Conservation (phyloP, 2,888 invertebrate genomes). For the Dusona sp. region DNA sequence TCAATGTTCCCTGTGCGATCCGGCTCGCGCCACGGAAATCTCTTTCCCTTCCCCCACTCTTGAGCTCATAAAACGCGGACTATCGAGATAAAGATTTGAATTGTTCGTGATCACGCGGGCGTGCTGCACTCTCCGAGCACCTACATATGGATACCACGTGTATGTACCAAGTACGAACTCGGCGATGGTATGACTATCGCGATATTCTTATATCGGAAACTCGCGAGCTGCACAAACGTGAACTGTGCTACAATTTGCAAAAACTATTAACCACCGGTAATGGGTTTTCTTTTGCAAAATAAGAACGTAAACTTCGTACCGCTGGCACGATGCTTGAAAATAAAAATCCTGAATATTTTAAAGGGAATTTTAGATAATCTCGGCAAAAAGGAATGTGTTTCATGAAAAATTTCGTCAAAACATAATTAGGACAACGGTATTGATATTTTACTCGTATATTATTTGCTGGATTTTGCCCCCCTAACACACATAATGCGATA, state of each 20-base stretch:
- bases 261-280: background rate
- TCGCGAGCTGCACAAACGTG: conserved; percentile 55
- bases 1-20: conserved; percentile 32
- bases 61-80: conserved; percentile 62
- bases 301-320: conserved; percentile 21
- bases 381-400: background rate
- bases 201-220: conserved; percentile 68
- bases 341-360: background rate
- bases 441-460: too few relatives aligned
- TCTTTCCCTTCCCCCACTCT: conserved; percentile 23
- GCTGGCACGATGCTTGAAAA: background rate
- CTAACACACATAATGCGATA: background rate
- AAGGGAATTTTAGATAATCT: background rate
- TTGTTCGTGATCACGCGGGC: conserved; percentile 81
- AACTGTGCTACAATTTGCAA: conserved; percentile 52
- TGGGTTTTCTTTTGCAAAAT: conserved; percentile 10
- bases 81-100: conserved; percentile 80
- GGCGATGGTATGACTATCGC: conserved; percentile 60
- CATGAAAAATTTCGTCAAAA: too few relatives aligned
- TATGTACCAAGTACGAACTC: conserved; percentile 19
- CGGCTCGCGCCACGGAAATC: conserved; percentile 42
- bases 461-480: background rate
- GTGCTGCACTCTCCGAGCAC: conserved; percentile 51
- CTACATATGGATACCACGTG: conserved; percentile 25
- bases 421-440: too few relatives aligned